phyloP scores from a whole-genome alignment of 2,888 invertebrate species.

The Brachynemurus nebulosus region DNA sequence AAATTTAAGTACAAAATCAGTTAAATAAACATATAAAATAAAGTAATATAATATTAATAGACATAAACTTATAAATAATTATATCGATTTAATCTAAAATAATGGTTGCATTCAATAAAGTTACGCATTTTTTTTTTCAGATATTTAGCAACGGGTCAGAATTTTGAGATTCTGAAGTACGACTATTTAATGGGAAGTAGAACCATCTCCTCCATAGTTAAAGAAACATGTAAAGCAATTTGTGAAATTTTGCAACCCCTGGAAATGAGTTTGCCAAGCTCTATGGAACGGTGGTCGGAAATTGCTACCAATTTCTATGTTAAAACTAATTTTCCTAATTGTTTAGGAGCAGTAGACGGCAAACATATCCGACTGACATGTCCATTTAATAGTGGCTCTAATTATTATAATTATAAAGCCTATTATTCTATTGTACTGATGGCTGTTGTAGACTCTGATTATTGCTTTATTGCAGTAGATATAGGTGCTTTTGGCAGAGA shows the following conservation, averaged over 20 bases:
- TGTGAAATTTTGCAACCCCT: constrained; percentile 18
- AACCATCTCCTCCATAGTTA: constrained; percentile 21
- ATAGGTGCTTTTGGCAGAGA: constrained; percentile 20
- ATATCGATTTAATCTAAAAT: too few species aligned
- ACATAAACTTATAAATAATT: too few species aligned
- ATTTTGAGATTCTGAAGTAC: constrained; percentile 20
- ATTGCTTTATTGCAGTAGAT: constrained; percentile 18
- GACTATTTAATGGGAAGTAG: constrained; percentile 20
- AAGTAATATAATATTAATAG: too few species aligned
- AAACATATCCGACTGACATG: constrained; percentile 21
- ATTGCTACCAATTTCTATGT: constrained; percentile 21
- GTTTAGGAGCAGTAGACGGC: constrained; percentile 22
- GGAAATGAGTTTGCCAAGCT: constrained; percentile 12
- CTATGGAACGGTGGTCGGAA: constrained; percentile 19
- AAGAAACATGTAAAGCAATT: constrained; percentile 20
- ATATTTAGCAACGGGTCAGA: constrained; percentile 20
- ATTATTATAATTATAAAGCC: constrained; percentile 22
- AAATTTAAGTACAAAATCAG: too few species aligned
- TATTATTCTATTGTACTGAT: constrained; percentile 17
- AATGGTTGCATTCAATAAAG: too few species aligned
- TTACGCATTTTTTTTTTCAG: constrained; percentile 20
- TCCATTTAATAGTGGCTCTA: constrained; percentile 19
- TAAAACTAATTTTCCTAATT: constrained; percentile 24
- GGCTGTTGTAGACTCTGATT: constrained; percentile 16
- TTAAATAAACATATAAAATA: too few species aligned